These are phyloP conservation scores for Drosophila stalkeri DNA, from an alignment of 2,888 invertebrate genomes.

Conservation along the genomic window DNA sequence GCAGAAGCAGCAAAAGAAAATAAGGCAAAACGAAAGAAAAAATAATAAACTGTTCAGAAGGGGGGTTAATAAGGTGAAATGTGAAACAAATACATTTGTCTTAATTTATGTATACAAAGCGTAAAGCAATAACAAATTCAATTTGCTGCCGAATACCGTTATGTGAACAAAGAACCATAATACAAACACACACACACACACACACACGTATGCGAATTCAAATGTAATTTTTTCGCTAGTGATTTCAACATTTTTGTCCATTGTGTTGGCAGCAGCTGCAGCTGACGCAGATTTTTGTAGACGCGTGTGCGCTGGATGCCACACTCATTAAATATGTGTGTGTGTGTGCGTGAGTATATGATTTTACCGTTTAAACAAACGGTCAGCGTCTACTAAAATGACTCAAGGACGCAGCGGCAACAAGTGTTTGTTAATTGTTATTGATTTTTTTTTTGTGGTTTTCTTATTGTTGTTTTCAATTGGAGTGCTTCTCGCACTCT, in stretches of 20 bases:
- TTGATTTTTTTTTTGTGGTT: constrained; percentile 57
- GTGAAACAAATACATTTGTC: constrained; percentile 41
- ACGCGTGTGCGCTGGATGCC: constrained; percentile 56
- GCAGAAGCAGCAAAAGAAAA: constrained; percentile 2
- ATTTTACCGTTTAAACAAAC: constrained; percentile 30
- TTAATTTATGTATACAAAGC: constrained; percentile 24
- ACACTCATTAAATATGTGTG: constrained; percentile 61
- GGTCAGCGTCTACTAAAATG: constrained; percentile 12
- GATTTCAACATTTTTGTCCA: constrained; percentile 42
- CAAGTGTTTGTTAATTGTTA: constrained; percentile 73
- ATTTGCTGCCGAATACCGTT: constrained; percentile 24
- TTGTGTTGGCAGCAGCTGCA: constrained; percentile 42
- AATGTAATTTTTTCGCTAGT: constrained; percentile 29
- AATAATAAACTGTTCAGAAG: constrained; percentile 13
- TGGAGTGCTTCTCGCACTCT: not conserved
- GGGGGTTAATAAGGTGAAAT: constrained; percentile 66
- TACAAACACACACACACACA: constrained; percentile 17
- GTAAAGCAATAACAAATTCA: constrained; percentile 45
- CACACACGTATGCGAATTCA: constrained; percentile 2
- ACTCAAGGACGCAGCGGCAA: constrained; percentile 57
- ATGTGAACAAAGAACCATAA: constrained; percentile 50
- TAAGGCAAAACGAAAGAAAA: constrained; percentile 10
- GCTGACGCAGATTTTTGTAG: constrained; percentile 25
- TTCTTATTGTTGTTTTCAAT: constrained; percentile 30
- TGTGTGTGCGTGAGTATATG: constrained; percentile 34